These are phyloP conservation scores for Notodromas monacha DNA, from an alignment of 2,888 invertebrate species.

Conservation along the genomic window DNA sequence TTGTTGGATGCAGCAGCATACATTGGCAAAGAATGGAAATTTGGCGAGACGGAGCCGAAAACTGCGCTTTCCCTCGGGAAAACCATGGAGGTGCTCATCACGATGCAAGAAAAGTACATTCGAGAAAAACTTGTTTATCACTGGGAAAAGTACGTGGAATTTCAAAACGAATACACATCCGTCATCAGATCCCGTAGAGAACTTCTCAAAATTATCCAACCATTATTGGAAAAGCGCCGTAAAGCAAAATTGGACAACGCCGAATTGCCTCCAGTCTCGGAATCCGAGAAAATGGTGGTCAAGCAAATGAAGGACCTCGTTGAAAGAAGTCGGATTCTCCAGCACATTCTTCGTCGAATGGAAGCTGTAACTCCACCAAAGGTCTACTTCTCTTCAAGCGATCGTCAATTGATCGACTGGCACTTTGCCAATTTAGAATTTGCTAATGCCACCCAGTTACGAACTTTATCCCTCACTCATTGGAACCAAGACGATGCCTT, in stretches of 20 bases:
- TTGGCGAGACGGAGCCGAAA: conserved; percentile 44
- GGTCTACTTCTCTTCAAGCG: conserved; percentile 67
- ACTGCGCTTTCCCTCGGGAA: conserved; percentile 84
- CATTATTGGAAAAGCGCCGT: no score
- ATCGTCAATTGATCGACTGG: conserved; percentile 91
- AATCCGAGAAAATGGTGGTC: no score
- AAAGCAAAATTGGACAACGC: no score
- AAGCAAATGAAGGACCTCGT: no score
- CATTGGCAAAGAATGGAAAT: conserved; percentile 73
- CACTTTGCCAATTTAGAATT: conserved; percentile 96
- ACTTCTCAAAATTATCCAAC: no score
- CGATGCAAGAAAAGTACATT: conserved; percentile 70
- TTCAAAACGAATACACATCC: conserved; percentile 68
- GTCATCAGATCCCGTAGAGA: no score
- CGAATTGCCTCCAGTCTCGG: no score
- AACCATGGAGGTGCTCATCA: conserved; percentile 85
- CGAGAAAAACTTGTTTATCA: conserved; percentile 77
- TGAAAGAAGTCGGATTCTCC: no score
- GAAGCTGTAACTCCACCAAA: no score
- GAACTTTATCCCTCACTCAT: conserved; percentile 70
- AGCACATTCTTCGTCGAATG: no score
- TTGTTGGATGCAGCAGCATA: conserved; percentile 82
- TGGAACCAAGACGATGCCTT: conserved; percentile 99
- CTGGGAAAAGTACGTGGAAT: conserved; percentile 41
- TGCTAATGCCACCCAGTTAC: conserved; percentile 82